Conservation (phyloP, 2,888 invertebrate species). For the Cephalotes varians region DNA sequence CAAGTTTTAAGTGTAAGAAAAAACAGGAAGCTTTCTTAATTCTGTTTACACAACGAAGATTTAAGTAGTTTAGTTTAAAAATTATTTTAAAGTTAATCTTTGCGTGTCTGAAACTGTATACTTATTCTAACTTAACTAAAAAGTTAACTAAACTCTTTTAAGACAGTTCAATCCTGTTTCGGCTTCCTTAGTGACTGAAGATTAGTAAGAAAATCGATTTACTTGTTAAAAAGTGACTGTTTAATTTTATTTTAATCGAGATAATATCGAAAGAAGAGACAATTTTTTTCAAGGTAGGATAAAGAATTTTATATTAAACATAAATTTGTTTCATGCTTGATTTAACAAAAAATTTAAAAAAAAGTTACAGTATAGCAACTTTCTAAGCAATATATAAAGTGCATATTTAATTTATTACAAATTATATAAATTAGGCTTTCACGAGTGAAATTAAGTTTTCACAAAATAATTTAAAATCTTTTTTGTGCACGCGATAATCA, state of each 20-base stretch:
- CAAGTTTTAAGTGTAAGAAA: neutral
- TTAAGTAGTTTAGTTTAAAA: constrained; percentile 27
- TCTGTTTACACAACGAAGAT: neutral
- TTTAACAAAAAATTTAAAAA: neutral
- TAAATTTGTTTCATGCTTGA: neutral
- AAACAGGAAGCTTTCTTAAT: neutral
- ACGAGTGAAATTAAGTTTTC: neutral
- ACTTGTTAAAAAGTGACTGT: constrained; percentile 29
- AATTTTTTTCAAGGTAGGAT: neutral
- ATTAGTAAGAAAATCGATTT: constrained; percentile 37
- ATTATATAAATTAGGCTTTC: neutral
- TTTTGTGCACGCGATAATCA: neutral
- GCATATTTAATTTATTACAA: neutral
- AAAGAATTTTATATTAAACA: constrained; percentile 1
- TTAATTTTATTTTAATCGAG: constrained; percentile 7
- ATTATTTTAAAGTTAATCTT: constrained; percentile 23
- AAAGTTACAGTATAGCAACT: neutral
- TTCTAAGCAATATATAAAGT: neutral
- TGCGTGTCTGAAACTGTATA: constrained; percentile 22
- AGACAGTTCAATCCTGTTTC: constrained; percentile 30
- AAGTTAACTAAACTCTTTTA: constrained; percentile 43
- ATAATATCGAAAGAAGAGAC: neutral
- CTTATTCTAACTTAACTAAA: constrained; percentile 17
- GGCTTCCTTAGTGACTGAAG: constrained; percentile 28
- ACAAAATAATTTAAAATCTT: constrained; percentile 7